Base-by-base conservation (phyloP, 2,797 vertebrate genomes). In the Podarcis siculus region DNA sequence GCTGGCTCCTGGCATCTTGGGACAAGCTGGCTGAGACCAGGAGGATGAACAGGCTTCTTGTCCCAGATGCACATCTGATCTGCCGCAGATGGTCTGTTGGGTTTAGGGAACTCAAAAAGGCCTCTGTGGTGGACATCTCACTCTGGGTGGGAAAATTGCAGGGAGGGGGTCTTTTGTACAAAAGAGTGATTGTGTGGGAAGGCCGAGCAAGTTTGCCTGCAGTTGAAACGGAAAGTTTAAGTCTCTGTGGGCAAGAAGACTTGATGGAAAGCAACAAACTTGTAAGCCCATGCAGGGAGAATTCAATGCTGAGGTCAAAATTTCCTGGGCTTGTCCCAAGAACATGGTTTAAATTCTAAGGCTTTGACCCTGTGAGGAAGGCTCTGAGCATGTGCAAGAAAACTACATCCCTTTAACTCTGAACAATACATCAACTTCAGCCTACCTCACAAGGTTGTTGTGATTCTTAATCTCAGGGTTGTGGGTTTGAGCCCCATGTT, bases 401-500 rank as follows among this genome's bases (percentile, higher is more conserved):
- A 6, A 71, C 4, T 55, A 55, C 5, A 10, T 35, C 17, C 25
- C 25, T 32, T n/a, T 27, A 19, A 23, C 37, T 64, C 71, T 32
- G 30, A 73, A 39, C 32, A 72, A 78, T 21, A 58, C 13, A 64
- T 5, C 35, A 42, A 1, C 15, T 67, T 67, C 13, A 4, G 15
- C 8, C 7, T 21, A 73, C 32, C 72, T 19, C 61, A 64, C 61
- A 64, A 64, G 21, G 21, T 64, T 61, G 58, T 61, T 61, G 58
- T 61, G 58, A 61, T 61, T 55, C 49, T 55, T 55, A 55, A 55
- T 55, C 13, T 55, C 49, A 55, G 49, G 49, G 49, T 15, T 55
- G 49, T 55, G 13, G 49, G 49, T 55, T 15, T 0, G 13, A 55
- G 49, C 97, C 97, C 95, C 97, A 96, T 96, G 95, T 98, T 97